phyloP scores from a whole-genome alignment of 2,797 vertebrate genomes.

The Microctenopoma stevenorrisi region DNA sequence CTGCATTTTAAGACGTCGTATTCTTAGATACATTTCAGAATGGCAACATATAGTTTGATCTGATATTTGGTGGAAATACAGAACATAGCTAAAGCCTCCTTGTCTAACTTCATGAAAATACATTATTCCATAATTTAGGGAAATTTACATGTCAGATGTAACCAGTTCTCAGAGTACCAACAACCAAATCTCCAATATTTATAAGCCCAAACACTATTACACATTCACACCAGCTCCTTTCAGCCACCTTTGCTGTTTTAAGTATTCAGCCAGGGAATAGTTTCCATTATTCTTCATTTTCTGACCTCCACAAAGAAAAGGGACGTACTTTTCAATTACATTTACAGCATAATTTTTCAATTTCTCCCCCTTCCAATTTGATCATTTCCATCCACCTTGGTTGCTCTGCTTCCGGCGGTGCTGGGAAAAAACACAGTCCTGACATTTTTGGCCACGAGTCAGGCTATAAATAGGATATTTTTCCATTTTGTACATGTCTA shows the following conservation, averaged over 20 bases:
- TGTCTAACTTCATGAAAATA: neutral
- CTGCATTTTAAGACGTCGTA: neutral
- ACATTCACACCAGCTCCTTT: conserved; percentile 15
- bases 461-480: conserved; percentile 63
- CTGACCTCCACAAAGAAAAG: conserved; percentile 5
- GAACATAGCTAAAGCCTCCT: neutral
- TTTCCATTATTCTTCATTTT: conserved; percentile 2
- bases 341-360: conserved; percentile 1
- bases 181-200: neutral
- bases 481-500: conserved; percentile 63
- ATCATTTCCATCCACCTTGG: conserved; percentile 39
- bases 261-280: conserved; percentile 8
- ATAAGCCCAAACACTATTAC: neutral
- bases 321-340: conserved; percentile 4
- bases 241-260: neutral
- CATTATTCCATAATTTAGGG: too few relatives aligned
- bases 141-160: too few relatives aligned
- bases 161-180: neutral
- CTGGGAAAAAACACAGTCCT: conserved; percentile 50
- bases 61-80: neutral
- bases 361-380: conserved; percentile 14
- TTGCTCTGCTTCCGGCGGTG: conserved; percentile 34
- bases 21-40: neutral
- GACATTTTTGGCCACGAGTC: conserved; percentile 59
- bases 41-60: neutral